Percentiles rank a stretch among this genome's conserved stretches.
phyloP scores from a whole-genome alignment of 2,113 vertebrate species.

The Hippocampus barbouri region DNA sequence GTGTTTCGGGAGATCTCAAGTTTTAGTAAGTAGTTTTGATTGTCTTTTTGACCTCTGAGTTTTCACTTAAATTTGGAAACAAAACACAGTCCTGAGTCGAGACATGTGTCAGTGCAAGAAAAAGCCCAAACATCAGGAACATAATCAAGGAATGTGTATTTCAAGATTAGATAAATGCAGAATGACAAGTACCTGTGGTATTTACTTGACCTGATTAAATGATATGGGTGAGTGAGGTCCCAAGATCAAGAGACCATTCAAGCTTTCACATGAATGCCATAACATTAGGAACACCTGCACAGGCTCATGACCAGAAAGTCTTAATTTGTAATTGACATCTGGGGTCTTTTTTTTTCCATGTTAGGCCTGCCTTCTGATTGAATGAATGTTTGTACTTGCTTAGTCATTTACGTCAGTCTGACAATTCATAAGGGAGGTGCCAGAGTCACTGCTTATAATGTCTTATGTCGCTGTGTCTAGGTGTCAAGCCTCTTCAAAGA shows the following conservation, averaged over 20 bases:
- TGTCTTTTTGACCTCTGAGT: conserved; percentile 37
- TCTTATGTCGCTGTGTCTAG: conserved; percentile 48
- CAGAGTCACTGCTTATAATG: conserved; percentile 1
- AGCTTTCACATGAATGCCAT: conserved; percentile 34
- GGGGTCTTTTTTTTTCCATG: not conserved
- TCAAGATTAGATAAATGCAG: conserved; percentile 15
- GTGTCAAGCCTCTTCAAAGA: conserved; percentile 89
- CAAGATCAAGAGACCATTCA: conserved; percentile 40
- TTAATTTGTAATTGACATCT: not conserved
- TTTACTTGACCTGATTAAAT: conserved; percentile 31
- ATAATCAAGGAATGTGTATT: conserved; percentile 50
- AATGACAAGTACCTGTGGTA: conserved; percentile 48
- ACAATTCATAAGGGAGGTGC: not conserved
- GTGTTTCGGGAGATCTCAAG: conserved; percentile 19
- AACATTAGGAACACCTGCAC: conserved; percentile 13
- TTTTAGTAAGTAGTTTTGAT: conserved; percentile 36
- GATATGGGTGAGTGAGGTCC: conserved; percentile 21
- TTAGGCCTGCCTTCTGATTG: not conserved
- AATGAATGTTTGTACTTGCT: not conserved
- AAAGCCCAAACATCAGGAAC: conserved; percentile 38
- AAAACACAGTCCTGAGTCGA: conserved; percentile 37
- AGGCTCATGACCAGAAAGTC: not conserved
- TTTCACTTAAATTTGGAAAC: conserved; percentile 23
- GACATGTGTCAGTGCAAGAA: conserved; percentile 32
- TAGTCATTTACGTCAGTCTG: not conserved